Conservation (phyloP, 2,113 vertebrate species). For the Coracopsis vasa region DNA sequence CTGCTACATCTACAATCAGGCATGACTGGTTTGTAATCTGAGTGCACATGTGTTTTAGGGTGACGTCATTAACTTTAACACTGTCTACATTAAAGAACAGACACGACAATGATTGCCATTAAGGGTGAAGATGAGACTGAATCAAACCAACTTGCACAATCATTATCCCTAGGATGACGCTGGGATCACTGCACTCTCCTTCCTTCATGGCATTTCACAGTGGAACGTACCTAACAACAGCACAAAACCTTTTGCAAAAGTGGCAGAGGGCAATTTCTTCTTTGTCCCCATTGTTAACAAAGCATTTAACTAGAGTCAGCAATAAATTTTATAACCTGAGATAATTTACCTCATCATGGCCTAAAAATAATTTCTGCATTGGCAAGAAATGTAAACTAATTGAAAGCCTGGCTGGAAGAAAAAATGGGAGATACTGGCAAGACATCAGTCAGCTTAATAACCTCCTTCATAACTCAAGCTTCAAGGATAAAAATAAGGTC, state of each 20-base stretch:
- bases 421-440: not conserved
- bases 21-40: not conserved
- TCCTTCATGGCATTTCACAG: not conserved
- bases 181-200: not conserved
- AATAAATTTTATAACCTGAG: not conserved
- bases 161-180: not conserved
- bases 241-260: not conserved
- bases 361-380: conserved; percentile 31
- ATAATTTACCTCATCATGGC: conserved; percentile 22
- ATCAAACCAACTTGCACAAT: not conserved
- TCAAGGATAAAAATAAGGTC: conserved; percentile 57
- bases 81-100: not conserved
- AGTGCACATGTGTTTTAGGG: not conserved
- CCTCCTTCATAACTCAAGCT: conserved; percentile 25
- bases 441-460: conserved; percentile 52
- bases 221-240: not conserved
- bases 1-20: not conserved
- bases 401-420: conserved; percentile 35
- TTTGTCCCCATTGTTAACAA: not conserved
- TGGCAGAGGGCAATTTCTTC: not conserved
- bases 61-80: not conserved
- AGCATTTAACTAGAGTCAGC: conserved; percentile 14
- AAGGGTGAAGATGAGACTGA: not conserved
- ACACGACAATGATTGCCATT: not conserved
- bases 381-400: conserved; percentile 53